Evolutionary conservation across 2,888 invertebrate genomes (phyloP), one percentile per base, ranked within the genome.

Genomic region (Cenopis cana): DNA sequence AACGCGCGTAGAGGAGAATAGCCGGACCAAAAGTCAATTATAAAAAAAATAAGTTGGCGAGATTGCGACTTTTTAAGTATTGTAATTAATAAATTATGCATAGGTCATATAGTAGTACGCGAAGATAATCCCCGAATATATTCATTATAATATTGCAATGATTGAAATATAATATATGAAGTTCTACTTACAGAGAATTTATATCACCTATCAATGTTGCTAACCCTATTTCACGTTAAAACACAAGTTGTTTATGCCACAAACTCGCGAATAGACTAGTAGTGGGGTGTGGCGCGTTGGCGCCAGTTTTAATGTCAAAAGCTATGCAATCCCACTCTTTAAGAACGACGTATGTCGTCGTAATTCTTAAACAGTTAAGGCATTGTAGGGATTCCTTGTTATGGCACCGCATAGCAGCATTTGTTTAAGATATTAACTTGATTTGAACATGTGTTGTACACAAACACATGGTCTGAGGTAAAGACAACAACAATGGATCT

Each of bases 201-300:
- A 5, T 41, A 5, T n/a, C 6, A 12, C n/a, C 20, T n/a, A n/a
- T n/a, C 6, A 20, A 57, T 5, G 54, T 52, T 20, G 36, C 14
- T 8, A 64, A 38, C 64, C 64, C 64, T 64, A 64, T 64, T 54
- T 1, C 11, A 64, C 38, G 24, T 46, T 46, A 11, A 17, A 56
- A 60, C 9, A 52, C 18, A 38, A 54, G 52, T 54, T 64, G 54
- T n/a, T 24, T n/a, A 38, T 38, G 64, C 33, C 24, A 38, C 50
- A 64, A 64, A 3, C 54, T 64, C 38, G 5, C 17, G 33, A 62
- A 64, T 64, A 64, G 52, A 20, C 64, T 52, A 64, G 20, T 24
- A 54, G 52, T 54, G 52, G 54, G 91, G 91, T 90, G 91, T 89
- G 91, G 89, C 85, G 76, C 78, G 75, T 77, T 85, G 91, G 91